phyloP scores from a whole-genome alignment of 2,888 invertebrate species.

The Nephrotoma guestfalica region DNA sequence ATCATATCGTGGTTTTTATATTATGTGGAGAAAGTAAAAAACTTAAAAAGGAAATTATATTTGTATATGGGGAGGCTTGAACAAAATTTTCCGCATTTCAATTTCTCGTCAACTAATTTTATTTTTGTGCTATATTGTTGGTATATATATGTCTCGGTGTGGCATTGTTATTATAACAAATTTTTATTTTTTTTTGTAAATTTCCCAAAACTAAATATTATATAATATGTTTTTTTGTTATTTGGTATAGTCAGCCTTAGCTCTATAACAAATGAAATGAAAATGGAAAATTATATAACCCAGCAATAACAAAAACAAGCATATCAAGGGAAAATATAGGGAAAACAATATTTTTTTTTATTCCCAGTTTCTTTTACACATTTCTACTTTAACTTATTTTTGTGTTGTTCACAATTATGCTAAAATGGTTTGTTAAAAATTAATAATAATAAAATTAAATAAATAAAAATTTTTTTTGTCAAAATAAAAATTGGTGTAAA shows the following conservation, averaged over 20 bases:
- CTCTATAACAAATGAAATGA: background rate
- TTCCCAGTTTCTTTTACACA: background rate
- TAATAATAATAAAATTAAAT: background rate
- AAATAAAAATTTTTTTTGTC: background rate
- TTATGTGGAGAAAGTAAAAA: background rate
- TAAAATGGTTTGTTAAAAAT: background rate
- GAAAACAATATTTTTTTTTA: background rate
- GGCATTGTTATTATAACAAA: background rate
- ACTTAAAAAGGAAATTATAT: background rate
- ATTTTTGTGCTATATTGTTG: background rate
- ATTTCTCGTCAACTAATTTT: background rate
- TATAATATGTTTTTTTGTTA: background rate
- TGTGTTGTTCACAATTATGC: background rate
- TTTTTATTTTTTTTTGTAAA: background rate
- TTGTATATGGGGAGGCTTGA: background rate
- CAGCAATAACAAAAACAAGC: background rate
- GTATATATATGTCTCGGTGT: background rate
- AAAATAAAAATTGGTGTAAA: background rate
- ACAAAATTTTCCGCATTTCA: background rate
- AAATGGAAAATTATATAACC: background rate
- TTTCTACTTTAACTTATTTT: background rate
- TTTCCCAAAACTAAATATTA: background rate
- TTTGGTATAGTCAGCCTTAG: background rate
- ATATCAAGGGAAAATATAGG: background rate
- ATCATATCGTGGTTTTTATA: background rate